Base-by-base conservation (phyloP, 2,797 vertebrate genomes). In the Momotus momota region DNA sequence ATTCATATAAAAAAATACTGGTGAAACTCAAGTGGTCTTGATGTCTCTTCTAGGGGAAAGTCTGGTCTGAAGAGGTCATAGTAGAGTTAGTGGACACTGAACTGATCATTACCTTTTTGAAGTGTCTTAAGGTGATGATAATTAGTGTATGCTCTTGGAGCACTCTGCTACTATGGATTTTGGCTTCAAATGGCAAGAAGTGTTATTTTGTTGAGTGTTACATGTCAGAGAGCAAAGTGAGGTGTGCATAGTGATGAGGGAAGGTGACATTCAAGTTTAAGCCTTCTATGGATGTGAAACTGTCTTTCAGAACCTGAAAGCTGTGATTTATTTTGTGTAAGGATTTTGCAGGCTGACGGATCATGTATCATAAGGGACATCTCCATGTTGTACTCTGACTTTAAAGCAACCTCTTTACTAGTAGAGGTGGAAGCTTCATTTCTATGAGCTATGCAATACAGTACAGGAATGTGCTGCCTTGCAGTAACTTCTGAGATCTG, bases 321-420 rank as follows among this genome's bases (percentile, higher is more conserved):
- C 38, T 57, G 35, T 33, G 31, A 8, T 31, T 57, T 1, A 1
- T 29, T 77, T 27, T 4, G 5, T 9, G 6, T 40, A 38, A 54
- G 20, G 20, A 4, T 19, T n/a, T 62, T 22, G 25, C n/a, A 12
- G 43, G 3, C 21, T 22, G 22, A 16, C 58, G 31, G n/a, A 82
- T 10, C 15, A 6, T 0, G 0, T 43, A 1, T 7, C 3, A 0
- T 57, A 51, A 46, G 31, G 35, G n/a, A 35, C 10, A 8, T 16
- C 17, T 82, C 7, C 9, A 1, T 2, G 1, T 3, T 19, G 6
- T 13, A 54, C 12, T 20, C 22, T 23, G 51, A 31, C 31, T 77
- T 61, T 6, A n/a, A 49, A 49, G 12, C 14, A 17, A 3, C 9
- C 14, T 67, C 46, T 40, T n/a, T 20, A 14, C 9, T 25, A 29